phyloP scores from a whole-genome alignment of 37 sponge, comb jelly and placozoan species.

The Spongia lamella region DNA sequence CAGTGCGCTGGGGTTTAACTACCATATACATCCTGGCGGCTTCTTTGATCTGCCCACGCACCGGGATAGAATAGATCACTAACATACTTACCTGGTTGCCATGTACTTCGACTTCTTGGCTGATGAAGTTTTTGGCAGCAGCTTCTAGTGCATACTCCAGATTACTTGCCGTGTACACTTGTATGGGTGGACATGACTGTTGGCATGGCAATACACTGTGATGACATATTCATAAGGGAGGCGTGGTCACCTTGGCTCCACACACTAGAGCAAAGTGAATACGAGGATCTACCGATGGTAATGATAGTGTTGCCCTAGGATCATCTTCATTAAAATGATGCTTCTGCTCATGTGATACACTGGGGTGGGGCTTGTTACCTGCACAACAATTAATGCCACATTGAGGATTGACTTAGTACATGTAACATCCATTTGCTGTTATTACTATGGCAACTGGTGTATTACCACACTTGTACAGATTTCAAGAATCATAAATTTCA shows the following conservation, averaged over 20 bases:
- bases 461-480: too few species aligned
- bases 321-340: conserved; percentile 31
- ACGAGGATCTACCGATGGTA: conserved; percentile 69
- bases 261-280: conserved; percentile 90
- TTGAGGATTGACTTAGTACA: too few species aligned
- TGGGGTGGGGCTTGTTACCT: conserved; percentile 83
- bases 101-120: conserved; percentile 70
- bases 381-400: too few species aligned
- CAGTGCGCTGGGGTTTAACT: too few species aligned
- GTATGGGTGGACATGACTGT: conserved; percentile 88
- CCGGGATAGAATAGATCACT: too few species aligned
- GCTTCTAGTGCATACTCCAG: conserved; percentile 55
- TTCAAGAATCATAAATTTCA: too few species aligned
- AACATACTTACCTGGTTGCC: not conserved
- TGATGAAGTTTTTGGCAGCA: conserved; percentile 67
- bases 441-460: too few species aligned
- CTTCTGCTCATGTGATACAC: not conserved
- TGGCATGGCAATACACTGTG: not conserved
- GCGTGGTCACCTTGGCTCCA: conserved; percentile 79
- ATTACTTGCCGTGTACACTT: conserved; percentile 77
- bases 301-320: conserved; percentile 41
- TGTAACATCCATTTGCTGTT: too few species aligned
- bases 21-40: too few species aligned
- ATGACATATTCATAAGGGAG: not conserved
- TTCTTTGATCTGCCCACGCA: too few species aligned